phyloP scores from a whole-genome alignment of 2,797 vertebrate species.

The Eptatretus atami region DNA sequence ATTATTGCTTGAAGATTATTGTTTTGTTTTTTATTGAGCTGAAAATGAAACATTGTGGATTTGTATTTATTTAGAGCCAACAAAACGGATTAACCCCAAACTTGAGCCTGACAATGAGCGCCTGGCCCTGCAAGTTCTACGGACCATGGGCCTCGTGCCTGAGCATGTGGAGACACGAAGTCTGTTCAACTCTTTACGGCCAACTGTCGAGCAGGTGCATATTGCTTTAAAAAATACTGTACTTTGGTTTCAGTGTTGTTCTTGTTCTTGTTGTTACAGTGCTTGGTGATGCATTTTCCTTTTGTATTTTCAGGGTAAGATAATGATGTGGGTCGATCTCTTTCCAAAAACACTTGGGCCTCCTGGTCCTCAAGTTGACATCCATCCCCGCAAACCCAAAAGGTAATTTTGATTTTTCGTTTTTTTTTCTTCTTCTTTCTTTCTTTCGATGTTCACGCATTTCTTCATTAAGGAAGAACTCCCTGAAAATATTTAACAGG shows the following conservation, averaged over 20 bases:
- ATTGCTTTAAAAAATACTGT: too few species aligned
- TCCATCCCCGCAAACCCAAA: slow-evolving; percentile 15
- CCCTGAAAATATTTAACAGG: too few species aligned
- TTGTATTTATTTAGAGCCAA: too few species aligned
- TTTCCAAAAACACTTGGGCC: slow-evolving; percentile 17
- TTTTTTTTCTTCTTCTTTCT: too few species aligned
- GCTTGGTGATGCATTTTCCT: too few species aligned
- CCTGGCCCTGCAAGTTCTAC: slow-evolving; percentile 29
- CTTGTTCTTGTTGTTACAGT: too few species aligned
- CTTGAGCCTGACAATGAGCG: slow-evolving; percentile 34
- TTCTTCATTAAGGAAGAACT: too few species aligned
- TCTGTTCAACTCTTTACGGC: slow-evolving; percentile 51
- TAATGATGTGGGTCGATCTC: slow-evolving; percentile 26
- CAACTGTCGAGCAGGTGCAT: slow-evolving; percentile 53
- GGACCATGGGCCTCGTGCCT: slow-evolving; percentile 26
- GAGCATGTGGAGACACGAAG: slow-evolving; percentile 57
- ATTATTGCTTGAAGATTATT: too few species aligned
- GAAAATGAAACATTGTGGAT: too few species aligned
- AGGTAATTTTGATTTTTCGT: slow-evolving; percentile 12
- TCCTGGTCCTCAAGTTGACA: slow-evolving; percentile 14
- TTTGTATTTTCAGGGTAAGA: slow-evolving; percentile 15
- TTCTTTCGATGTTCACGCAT: too few species aligned
- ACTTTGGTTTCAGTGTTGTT: too few species aligned
- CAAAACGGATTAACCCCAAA: slow-evolving; percentile 18
- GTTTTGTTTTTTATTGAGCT: too few species aligned